Evolutionary conservation across 2,113 vertebrate species (phyloP).

Genomic region (Percopsis transmontana): DNA sequence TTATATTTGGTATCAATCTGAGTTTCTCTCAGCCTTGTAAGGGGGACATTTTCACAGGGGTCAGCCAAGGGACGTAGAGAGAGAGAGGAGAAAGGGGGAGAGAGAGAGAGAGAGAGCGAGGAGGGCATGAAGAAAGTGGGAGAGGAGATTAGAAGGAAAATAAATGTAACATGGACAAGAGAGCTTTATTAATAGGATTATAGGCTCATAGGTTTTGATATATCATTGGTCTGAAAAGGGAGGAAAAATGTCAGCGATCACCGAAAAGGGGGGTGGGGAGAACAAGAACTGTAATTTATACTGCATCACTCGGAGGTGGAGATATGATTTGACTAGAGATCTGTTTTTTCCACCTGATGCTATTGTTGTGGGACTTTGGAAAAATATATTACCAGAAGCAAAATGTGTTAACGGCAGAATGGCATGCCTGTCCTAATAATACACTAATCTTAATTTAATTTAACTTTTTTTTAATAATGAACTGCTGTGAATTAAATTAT

Average conservation of each 20-base stretch:
- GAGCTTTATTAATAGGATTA: conserved; percentile 92
- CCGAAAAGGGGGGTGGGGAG: conserved; percentile 51
- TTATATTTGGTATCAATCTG: conserved; percentile 79
- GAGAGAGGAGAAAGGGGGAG: conserved; percentile 56
- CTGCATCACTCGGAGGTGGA: conserved; percentile 37
- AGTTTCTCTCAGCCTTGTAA: conserved; percentile 71
- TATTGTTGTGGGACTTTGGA: not conserved
- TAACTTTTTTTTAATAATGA: too few relatives aligned
- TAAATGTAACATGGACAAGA: conserved; percentile 87
- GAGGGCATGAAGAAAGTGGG: conserved; percentile 61
- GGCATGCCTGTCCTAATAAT: conserved; percentile 38
- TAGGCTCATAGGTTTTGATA: conserved; percentile 81
- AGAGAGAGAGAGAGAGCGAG: conserved; percentile 61
- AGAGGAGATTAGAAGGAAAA: conserved; percentile 84
- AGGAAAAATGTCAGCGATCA: conserved; percentile 67
- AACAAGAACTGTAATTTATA: conserved; percentile 67
- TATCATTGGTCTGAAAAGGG: conserved; percentile 72
- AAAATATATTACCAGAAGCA: conserved; percentile 18
- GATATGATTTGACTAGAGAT: conserved; percentile 42
- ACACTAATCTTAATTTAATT: not conserved
- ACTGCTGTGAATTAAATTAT: conserved; percentile 30
- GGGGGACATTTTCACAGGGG: conserved; percentile 80
- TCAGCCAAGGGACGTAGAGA: conserved; percentile 85
- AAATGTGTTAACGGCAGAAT: conserved; percentile 28
- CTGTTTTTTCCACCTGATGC: conserved; percentile 8